phyloP scores from a whole-genome alignment of 2,113 vertebrate genomes.

The Eira barbara region DNA sequence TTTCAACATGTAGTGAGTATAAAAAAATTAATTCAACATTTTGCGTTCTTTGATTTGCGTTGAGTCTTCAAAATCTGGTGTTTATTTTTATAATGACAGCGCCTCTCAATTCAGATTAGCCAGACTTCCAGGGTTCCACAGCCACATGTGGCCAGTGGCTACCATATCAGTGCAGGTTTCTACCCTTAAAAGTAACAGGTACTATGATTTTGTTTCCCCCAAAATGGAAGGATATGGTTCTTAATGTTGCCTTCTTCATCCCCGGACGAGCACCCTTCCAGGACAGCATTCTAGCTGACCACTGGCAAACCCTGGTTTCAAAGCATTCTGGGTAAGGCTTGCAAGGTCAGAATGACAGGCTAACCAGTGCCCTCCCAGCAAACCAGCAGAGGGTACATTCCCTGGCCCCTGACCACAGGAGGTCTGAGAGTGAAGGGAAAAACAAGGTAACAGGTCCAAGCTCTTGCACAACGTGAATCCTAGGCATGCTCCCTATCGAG shows the following conservation, averaged over 20 bases:
- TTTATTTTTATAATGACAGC: not conserved
- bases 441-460: not conserved
- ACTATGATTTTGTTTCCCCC: not conserved
- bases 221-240: not conserved
- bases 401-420: not conserved
- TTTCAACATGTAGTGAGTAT: not conserved
- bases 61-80: not conserved
- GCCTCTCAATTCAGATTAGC: not conserved
- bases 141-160: not conserved
- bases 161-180: not conserved
- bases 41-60: not conserved
- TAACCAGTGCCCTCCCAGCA: not conserved
- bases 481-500: not conserved
- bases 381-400: not conserved
- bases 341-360: conserved; percentile 18
- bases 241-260: not conserved
- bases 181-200: not conserved
- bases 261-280: not conserved
- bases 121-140: not conserved
- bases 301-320: not conserved
- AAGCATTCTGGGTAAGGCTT: conserved; percentile 44
- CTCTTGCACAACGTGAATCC: not conserved
- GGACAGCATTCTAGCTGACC: not conserved
- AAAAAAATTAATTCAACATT: not conserved
- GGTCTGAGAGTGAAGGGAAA: not conserved